Evolutionary conservation across 1,140 invertebrate species (phyloP).

Genomic region (Pachypsylla venusta): DNA sequence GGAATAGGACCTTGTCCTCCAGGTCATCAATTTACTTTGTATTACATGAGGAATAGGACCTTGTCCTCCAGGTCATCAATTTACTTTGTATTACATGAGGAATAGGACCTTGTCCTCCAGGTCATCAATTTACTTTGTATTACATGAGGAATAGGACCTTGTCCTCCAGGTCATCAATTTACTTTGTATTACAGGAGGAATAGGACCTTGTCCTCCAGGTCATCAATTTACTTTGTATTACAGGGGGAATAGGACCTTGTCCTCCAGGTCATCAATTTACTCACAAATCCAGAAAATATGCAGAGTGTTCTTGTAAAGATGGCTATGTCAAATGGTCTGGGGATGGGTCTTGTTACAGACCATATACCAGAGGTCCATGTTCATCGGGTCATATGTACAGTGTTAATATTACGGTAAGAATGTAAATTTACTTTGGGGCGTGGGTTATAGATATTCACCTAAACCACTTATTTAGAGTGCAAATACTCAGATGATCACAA

Average conservation of each 20-base stretch:
- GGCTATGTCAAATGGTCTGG: conserved; percentile 45
- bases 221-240: conserved; percentile 39
- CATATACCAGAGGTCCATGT: conserved; percentile 61
- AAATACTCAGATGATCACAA: no score
- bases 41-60: neutral
- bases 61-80: neutral
- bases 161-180: neutral
- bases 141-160: neutral
- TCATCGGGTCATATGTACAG: conserved; percentile 39
- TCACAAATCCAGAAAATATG: conserved; percentile 26
- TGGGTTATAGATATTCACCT: no score
- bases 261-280: conserved; percentile 46
- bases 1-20: neutral
- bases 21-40: neutral
- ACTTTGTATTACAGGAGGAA: conserved; percentile 34
- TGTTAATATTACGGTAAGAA: conserved; percentile 19
- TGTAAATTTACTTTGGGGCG: no score
- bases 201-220: conserved; percentile 51
- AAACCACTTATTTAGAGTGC: no score
- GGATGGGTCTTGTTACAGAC: conserved; percentile 52
- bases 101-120: neutral
- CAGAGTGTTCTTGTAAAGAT: conserved; percentile 49
- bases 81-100: neutral
- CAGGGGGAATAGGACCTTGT: conserved; percentile 51
- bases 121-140: neutral